Percentiles rank a stretch among this genome's conserved stretches.
phyloP scores from a whole-genome alignment of 2,797 vertebrate species.

The Vultur gryphus region DNA sequence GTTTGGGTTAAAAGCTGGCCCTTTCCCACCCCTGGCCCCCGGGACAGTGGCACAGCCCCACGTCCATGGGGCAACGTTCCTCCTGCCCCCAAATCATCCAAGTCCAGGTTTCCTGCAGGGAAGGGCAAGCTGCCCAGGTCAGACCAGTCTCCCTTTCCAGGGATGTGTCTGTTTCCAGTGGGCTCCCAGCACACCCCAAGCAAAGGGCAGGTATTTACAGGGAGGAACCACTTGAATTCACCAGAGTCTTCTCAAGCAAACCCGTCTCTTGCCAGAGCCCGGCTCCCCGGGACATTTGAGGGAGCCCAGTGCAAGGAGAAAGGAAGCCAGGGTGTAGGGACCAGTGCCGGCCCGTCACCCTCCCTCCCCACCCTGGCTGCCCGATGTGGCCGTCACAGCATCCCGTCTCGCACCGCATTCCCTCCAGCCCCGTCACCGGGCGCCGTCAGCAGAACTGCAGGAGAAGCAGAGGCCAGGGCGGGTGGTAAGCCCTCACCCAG shows the following conservation, averaged over 20 bases:
- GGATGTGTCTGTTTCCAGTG: background rate
- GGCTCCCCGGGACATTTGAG: accelerated
- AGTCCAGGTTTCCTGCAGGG: background rate
- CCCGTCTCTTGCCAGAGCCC: accelerated
- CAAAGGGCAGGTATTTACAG: background rate
- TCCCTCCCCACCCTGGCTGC: background rate
- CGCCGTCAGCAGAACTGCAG: slow-evolving; percentile 60
- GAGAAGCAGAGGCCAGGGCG: background rate
- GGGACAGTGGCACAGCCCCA: background rate
- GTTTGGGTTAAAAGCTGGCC: background rate
- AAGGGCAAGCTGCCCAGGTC: background rate
- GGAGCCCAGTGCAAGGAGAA: background rate
- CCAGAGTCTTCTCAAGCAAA: background rate
- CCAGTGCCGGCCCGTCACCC: background rate
- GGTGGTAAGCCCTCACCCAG: background rate
- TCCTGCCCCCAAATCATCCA: background rate
- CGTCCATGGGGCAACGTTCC: accelerated
- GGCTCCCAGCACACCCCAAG: background rate
- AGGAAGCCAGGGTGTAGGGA: background rate
- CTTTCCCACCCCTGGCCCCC: background rate
- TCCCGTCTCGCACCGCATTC: background rate
- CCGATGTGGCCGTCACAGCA: background rate
- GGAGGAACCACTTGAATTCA: background rate
- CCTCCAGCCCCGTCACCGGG: background rate
- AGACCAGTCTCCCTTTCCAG: background rate